A percentile compares a stretch with the other conserved stretches of the same genome.
Conservation (phyloP, 92 coral and sea anemone genomes). For the Meandrina meandrites region DNA sequence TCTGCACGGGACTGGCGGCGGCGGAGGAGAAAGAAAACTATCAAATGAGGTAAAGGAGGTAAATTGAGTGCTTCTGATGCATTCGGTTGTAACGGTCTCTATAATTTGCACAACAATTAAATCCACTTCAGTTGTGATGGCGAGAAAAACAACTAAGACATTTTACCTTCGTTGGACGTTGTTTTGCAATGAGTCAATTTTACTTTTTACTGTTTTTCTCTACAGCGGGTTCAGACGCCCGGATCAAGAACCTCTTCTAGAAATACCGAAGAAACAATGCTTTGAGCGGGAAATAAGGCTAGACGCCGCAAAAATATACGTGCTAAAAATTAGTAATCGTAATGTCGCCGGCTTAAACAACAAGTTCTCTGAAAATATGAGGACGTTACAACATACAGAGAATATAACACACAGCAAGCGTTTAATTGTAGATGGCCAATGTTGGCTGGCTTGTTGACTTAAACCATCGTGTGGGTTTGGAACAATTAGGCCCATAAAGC, state of each 20-base stretch:
- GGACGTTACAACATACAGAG: not conserved
- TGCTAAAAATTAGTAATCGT: not conserved
- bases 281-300: not conserved
- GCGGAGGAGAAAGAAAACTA: slow-evolving; percentile 47
- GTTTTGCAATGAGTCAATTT: not conserved
- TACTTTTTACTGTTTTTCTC: not conserved
- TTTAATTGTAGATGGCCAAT: not conserved
- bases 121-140: not conserved
- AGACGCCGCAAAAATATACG: not conserved
- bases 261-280: slow-evolving; percentile 55
- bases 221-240: slow-evolving; percentile 22
- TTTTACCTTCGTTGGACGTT: not conserved
- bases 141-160: not conserved
- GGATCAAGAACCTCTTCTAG: slow-evolving; percentile 49
- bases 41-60: slow-evolving; percentile 39
- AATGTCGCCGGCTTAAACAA: not conserved
- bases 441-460: not conserved
- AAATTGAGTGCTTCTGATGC: not conserved
- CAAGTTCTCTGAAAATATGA: not conserved
- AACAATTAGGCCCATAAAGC: not conserved
- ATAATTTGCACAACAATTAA: not conserved
- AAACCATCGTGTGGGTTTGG: not conserved
- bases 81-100: not conserved
- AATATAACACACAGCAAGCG: not conserved
- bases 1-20: slow-evolving; percentile 46